These are phyloP conservation scores for Probosciger aterrimus DNA, from an alignment of 2,113 vertebrate genomes.

Conservation along the genomic window DNA sequence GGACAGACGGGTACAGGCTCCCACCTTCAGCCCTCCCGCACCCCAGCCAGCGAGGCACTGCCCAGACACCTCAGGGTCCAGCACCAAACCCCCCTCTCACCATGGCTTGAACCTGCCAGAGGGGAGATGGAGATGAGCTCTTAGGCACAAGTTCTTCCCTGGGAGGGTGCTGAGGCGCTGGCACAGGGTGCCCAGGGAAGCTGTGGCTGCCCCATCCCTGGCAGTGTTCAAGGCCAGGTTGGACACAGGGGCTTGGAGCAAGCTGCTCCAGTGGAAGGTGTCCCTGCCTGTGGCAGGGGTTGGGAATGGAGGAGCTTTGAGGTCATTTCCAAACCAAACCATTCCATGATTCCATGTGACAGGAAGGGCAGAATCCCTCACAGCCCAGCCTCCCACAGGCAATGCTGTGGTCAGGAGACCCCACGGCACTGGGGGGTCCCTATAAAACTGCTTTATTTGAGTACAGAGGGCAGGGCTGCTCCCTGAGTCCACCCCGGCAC, in stretches of 20 bases:
- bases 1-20: too few species aligned
- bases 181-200: too few species aligned
- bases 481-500: background rate
- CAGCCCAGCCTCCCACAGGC: background rate
- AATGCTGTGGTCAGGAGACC: background rate
- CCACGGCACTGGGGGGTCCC: background rate
- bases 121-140: background rate
- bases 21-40: too few species aligned
- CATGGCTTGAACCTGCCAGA: fast-evolving
- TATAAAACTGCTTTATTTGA: constrained; percentile 50
- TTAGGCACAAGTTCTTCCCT: background rate
- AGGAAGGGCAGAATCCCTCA: background rate
- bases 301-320: background rate
- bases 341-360: background rate
- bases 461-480: background rate
- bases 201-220: too few species aligned
- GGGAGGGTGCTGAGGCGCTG: too few species aligned
- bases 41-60: too few species aligned
- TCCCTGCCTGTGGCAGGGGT: background rate
- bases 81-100: fast-evolving
- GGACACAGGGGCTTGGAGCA: background rate
- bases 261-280: background rate
- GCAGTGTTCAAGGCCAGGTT: too few species aligned
- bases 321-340: background rate
- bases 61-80: too few species aligned